Conservation (phyloP, 2,888 invertebrate genomes). For the Volucella bombylans region DNA sequence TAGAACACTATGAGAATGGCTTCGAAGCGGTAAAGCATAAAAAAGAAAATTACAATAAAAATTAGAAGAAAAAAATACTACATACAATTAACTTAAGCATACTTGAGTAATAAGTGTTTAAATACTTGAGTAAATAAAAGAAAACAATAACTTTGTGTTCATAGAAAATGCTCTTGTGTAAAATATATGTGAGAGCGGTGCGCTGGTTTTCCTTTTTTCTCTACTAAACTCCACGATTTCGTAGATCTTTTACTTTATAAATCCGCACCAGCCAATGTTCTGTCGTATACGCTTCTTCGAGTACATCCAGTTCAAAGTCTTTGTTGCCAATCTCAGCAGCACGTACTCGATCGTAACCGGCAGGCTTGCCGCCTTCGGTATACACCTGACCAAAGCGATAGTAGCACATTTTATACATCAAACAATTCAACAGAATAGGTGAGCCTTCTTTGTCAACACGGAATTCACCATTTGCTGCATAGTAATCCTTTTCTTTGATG, state of each 20-base stretch:
- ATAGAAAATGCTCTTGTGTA: slow-evolving; percentile 34
- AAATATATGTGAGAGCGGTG: slow-evolving; percentile 21
- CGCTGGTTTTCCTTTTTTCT: not conserved
- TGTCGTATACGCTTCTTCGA: slow-evolving; percentile 99
- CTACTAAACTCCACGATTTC: slow-evolving; percentile 91
- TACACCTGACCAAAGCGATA: slow-evolving; percentile 97
- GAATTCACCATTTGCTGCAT: slow-evolving; percentile 97
- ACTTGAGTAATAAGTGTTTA: slow-evolving; percentile 13
- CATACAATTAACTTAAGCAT: slow-evolving; percentile 18
- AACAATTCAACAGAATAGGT: slow-evolving; percentile 94
- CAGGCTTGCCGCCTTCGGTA: slow-evolving; percentile 96
- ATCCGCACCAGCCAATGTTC: slow-evolving; percentile 99
- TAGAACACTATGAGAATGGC: slow-evolving; percentile 66
- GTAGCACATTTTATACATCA: slow-evolving; percentile 99
- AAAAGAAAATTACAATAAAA: slow-evolving; percentile 14
- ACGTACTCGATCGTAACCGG: slow-evolving; percentile 97
- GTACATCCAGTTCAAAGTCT: slow-evolving; percentile 97
- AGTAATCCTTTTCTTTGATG: slow-evolving; percentile 98
- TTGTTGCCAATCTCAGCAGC: slow-evolving; percentile 99
- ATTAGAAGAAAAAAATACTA: slow-evolving; percentile 9
- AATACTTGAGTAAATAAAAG: slow-evolving; percentile 47
- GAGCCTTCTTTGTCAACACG: slow-evolving; percentile 97
- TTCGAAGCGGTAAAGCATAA: slow-evolving; percentile 54
- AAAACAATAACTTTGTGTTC: slow-evolving; percentile 36
- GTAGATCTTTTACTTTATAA: slow-evolving; percentile 97